Evolutionary conservation across 2,888 invertebrate genomes (phyloP).

Genomic region (Cataglyphis albicans): DNA sequence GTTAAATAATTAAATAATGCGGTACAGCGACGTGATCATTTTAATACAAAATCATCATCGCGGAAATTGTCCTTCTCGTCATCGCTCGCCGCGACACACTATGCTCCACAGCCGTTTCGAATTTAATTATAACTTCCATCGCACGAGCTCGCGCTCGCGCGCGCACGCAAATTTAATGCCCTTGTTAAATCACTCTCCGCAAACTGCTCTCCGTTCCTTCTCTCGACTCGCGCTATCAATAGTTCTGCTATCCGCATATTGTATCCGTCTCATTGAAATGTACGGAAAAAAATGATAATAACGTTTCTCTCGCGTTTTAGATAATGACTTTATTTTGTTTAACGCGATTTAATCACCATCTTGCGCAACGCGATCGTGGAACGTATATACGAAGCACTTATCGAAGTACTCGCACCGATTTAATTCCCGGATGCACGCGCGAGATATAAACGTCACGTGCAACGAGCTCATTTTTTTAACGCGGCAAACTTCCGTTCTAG

Average conservation of each 20-base stretch:
- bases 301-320: not conserved
- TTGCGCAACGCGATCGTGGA: not conserved
- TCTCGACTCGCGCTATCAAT: constrained; percentile 9
- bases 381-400: constrained; percentile 34
- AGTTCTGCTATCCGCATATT: not conserved
- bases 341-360: constrained; percentile 30
- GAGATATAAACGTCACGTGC: constrained; percentile 53
- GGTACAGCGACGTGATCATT: constrained; percentile 60
- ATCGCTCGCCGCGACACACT: constrained; percentile 36
- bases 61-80: constrained; percentile 48
- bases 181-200: constrained; percentile 48
- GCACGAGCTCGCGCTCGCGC: constrained; percentile 3
- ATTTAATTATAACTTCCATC: constrained; percentile 53
- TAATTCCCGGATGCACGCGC: constrained; percentile 46
- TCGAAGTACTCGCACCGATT: constrained; percentile 46
- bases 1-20: constrained; percentile 67
- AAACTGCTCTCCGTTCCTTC: constrained; percentile 32
- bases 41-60: constrained; percentile 55
- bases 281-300: not conserved
- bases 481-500: constrained; percentile 34
- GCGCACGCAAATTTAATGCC: constrained; percentile 45
- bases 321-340: constrained; percentile 51
- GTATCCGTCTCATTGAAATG: not conserved
- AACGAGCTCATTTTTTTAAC: constrained; percentile 43
- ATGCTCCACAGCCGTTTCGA: constrained; percentile 12